Evolutionary conservation across 2,113 vertebrate species (phyloP).

Genomic region (Antennarius striatus): DNA sequence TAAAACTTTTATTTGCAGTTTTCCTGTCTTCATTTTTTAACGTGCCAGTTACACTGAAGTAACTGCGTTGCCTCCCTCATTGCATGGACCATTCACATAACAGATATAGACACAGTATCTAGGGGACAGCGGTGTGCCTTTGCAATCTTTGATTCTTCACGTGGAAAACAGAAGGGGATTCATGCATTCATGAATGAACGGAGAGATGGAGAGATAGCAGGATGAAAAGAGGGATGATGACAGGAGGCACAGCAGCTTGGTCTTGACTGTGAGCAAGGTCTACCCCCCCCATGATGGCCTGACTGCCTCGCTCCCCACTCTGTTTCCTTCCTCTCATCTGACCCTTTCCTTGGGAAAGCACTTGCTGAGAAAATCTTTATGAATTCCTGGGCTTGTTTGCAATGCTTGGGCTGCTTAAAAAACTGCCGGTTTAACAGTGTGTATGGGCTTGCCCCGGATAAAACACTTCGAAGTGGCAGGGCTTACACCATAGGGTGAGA

Average conservation of each 20-base stretch:
- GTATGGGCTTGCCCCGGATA: slow-evolving; percentile 69
- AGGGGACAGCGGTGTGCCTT: neutral
- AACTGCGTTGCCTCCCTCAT: too few relatives aligned
- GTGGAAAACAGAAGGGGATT: slow-evolving; percentile 26
- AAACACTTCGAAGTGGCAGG: slow-evolving; percentile 76
- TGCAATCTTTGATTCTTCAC: slow-evolving; percentile 63
- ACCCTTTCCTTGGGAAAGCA: slow-evolving; percentile 68
- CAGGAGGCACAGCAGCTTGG: slow-evolving; percentile 55
- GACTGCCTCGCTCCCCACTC: slow-evolving; percentile 32
- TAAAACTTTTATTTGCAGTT: too few relatives aligned
- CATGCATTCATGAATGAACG: slow-evolving; percentile 39
- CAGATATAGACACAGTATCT: too few relatives aligned
- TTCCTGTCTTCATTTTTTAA: too few relatives aligned
- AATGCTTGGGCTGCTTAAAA: slow-evolving; percentile 71
- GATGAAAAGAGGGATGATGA: slow-evolving; percentile 50
- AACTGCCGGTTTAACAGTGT: slow-evolving; percentile 79
- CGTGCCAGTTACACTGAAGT: too few relatives aligned
- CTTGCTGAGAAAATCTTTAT: slow-evolving; percentile 82
- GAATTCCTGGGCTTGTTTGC: slow-evolving; percentile 76
- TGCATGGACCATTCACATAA: too few relatives aligned
- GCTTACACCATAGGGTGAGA: slow-evolving; percentile 78
- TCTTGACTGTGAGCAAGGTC: slow-evolving; percentile 67
- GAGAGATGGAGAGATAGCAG: slow-evolving; percentile 48
- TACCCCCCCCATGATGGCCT: slow-evolving; percentile 69
- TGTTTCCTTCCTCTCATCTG: slow-evolving; percentile 50